These are phyloP conservation scores for Brachionus manjavacas DNA, from an alignment of 1,140 invertebrate genomes.

Conservation along the genomic window DNA sequence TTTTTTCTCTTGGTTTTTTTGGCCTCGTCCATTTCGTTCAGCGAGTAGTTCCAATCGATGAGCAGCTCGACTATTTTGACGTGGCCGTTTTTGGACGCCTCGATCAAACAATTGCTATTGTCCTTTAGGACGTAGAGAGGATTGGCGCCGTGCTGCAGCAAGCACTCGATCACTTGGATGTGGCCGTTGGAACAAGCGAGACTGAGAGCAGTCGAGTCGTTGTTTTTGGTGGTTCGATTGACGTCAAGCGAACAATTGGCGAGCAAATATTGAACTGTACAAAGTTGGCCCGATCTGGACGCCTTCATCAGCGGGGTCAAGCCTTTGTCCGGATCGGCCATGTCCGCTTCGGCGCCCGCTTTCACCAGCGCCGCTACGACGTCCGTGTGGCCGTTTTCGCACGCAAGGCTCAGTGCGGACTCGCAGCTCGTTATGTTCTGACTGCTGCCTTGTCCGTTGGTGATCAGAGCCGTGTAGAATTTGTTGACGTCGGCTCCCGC, in stretches of 20 bases:
- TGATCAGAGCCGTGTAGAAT: conserved; percentile 46
- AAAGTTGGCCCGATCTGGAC: conserved; percentile 57
- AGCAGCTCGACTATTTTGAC: conserved; percentile 87
- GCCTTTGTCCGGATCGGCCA: conserved; percentile 58
- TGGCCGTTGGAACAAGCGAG: conserved; percentile 76
- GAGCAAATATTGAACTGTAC: conserved; percentile 59
- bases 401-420: conserved; percentile 58
- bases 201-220: conserved; percentile 60
- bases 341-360: conserved; percentile 57
- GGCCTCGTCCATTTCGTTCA: conserved; percentile 41
- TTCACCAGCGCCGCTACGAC: conserved; percentile 55
- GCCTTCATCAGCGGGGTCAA: conserved; percentile 61
- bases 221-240: conserved; percentile 55
- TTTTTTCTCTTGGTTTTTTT: background rate
- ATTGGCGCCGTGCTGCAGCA: conserved; percentile 83
- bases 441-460: conserved; percentile 73
- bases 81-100: conserved; percentile 93
- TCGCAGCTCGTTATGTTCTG: conserved; percentile 77
- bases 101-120: conserved; percentile 95
- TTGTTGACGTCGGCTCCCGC: conserved; percentile 46
- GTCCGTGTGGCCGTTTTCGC: conserved; percentile 59
- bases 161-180: conserved; percentile 79
- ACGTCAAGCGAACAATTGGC: conserved; percentile 46
- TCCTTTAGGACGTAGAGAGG: conserved; percentile 93
- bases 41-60: conserved; percentile 82